phyloP scores from a whole-genome alignment of 2,888 invertebrate species.

The Cantharis nigra region DNA sequence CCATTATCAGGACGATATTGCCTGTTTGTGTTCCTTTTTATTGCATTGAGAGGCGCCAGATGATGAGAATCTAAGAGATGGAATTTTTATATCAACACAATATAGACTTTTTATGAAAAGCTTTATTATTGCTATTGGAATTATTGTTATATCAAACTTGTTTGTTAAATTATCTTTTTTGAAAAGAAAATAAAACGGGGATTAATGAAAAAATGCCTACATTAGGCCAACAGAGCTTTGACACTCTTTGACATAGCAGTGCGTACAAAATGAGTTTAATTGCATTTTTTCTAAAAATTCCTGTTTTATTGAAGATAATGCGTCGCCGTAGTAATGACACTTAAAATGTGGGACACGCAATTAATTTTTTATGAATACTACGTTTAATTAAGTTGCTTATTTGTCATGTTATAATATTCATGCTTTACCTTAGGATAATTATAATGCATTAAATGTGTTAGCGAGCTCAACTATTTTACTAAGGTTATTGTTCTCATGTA shows the following conservation, averaged over 20 bases:
- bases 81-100: not conserved
- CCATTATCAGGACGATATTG: slow-evolving; percentile 22
- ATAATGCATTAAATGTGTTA: not conserved
- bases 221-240: not conserved
- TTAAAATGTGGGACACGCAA: not conserved
- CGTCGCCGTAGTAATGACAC: not conserved
- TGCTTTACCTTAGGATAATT: not conserved
- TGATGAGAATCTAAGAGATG: slow-evolving; percentile 6
- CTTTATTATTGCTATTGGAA: not conserved
- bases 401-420: not conserved
- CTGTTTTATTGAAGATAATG: not conserved
- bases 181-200: not conserved
- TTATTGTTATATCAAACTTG: not conserved
- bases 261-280: not conserved
- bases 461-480: not conserved
- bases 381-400: not conserved
- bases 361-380: not conserved
- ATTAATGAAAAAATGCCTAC: not conserved
- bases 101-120: not conserved
- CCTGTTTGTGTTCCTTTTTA: slow-evolving; percentile 14
- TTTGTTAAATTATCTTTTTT: not conserved
- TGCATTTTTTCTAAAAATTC: not conserved
- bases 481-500: slow-evolving; percentile 14
- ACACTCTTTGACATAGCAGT: not conserved
- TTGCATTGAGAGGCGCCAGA: slow-evolving; percentile 11